Base-by-base conservation (phyloP, 1,140 invertebrate genomes). In the Pinna nobilis region DNA sequence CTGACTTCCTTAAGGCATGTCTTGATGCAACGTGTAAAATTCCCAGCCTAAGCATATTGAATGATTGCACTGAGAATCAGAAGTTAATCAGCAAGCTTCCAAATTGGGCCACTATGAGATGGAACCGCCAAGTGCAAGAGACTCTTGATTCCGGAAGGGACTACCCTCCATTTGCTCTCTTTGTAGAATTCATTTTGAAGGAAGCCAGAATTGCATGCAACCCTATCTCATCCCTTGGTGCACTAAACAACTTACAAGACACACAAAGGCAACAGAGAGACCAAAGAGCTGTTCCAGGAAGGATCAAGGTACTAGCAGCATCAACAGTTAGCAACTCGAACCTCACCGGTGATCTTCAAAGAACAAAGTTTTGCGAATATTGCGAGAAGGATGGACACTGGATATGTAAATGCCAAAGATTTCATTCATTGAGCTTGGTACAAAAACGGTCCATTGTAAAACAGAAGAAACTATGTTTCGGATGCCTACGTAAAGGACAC, bases 61-160 rank as follows among this genome's bases (percentile, higher is more conserved):
- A 77, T 32, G 69, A 77, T 35, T 64, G 35, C 37, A 25, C 23
- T 5, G 75, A 77, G 60, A 77, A 73, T 20, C 25, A 70, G 37
- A 77, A 69, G 25, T 20, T 77, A 28, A 7, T 77, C 1, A 32
- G 37, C 6, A 77, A 74, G 37, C 61, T 77, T 69, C 76, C 66
- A 13, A 60, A 74, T 13, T 74, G 41, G 70, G 5, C 51, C n/a
- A 28, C 47, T n/a, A 13, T 51, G 5, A 18, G 70, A 35, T 74
- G 65, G 66, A 59, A 69, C 50, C 32, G 70, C 0, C n/a, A 74
- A 55, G 70, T 66, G 7, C 23, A 23, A 15, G 4, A 65, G 3
- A 9, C 11, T 25, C 33, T 64, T 28, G 70, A 73, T 15, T 13
- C 1, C 0, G 15, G 18, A 23, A 25, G 20, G 13, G 33, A 5